phyloP scores from a whole-genome alignment of 1,140 invertebrate genomes.

The Heliconius hewitsoni region DNA sequence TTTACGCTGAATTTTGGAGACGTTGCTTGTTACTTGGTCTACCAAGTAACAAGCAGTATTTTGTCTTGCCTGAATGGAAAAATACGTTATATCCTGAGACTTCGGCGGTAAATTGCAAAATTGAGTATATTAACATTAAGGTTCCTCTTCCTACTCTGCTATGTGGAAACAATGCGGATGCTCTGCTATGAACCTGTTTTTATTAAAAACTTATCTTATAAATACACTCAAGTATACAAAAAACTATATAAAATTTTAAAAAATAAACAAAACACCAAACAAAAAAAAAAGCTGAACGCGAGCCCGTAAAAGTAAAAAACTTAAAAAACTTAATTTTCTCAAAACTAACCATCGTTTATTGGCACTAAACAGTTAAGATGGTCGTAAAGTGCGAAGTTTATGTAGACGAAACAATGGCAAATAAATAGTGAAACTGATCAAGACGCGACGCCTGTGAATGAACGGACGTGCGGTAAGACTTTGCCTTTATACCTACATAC shows the following conservation, averaged over 20 bases:
- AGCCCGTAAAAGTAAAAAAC: constrained; percentile 49
- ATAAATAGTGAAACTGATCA: constrained; percentile 74
- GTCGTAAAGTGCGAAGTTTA: constrained; percentile 63
- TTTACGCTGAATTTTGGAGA: too few species aligned
- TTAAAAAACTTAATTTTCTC: constrained; percentile 66
- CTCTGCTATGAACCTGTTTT: too few species aligned
- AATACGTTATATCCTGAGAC: too few species aligned
- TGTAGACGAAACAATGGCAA: constrained; percentile 61
- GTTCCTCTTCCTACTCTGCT: too few species aligned
- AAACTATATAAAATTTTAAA: not conserved
- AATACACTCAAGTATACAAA: not conserved
- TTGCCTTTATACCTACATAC: not conserved
- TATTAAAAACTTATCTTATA: too few species aligned
- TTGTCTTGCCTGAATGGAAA: too few species aligned
- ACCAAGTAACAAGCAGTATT: too few species aligned
- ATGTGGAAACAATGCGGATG: too few species aligned
- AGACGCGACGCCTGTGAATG: constrained; percentile 43
- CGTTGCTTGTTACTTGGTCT: too few species aligned
- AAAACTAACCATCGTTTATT: constrained; percentile 58
- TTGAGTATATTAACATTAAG: too few species aligned
- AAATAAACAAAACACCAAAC: not conserved
- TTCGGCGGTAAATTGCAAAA: too few species aligned
- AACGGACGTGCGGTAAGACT: constrained; percentile 12
- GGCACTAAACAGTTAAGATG: constrained; percentile 62
- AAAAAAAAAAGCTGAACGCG: not conserved